These are phyloP conservation scores for Plagodis dolabraria DNA, from an alignment of 2,888 invertebrate species.

Conservation along the genomic window DNA sequence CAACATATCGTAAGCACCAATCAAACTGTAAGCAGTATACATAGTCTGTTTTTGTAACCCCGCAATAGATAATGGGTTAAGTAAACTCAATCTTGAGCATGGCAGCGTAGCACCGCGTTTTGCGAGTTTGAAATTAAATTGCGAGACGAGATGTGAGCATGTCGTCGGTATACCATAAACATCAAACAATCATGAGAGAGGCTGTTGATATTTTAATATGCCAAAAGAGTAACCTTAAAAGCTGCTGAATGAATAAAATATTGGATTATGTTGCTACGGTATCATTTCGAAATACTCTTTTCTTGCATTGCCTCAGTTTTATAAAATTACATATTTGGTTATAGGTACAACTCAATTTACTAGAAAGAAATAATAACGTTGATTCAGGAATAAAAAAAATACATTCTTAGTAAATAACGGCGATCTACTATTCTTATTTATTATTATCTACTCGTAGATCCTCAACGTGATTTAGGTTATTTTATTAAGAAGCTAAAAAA, in stretches of 20 bases:
- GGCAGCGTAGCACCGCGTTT: constrained; percentile 18
- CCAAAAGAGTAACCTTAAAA: constrained; percentile 31
- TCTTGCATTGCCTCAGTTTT: constrained; percentile 3
- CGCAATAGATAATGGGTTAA: constrained; percentile 5
- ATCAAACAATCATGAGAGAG: constrained; percentile 30
- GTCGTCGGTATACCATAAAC: constrained; percentile 27
- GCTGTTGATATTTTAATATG: constrained; percentile 29
- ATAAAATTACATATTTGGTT: constrained; percentile 3
- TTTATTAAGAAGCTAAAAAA: too few species aligned
- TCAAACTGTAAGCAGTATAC: too few species aligned
- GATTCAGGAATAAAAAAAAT: too few species aligned
- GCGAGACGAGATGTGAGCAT: constrained; percentile 14
- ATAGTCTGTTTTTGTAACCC: too few species aligned
- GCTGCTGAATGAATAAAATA: constrained; percentile 28
- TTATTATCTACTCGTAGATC: too few species aligned
- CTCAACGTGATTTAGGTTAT: too few species aligned
- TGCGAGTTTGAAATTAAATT: constrained; percentile 21
- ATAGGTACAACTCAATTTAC: too few species aligned
- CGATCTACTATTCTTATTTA: too few species aligned
- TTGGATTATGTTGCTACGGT: constrained; percentile 20
- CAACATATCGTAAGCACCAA: too few species aligned
- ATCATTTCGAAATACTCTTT: constrained; percentile 16
- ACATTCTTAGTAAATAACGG: too few species aligned
- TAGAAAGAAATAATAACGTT: too few species aligned
- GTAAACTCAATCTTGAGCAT: constrained; percentile 22